Evolutionary conservation across 2,797 vertebrate species (phyloP).

Genomic region (Oryzias dopingdopingensis): DNA sequence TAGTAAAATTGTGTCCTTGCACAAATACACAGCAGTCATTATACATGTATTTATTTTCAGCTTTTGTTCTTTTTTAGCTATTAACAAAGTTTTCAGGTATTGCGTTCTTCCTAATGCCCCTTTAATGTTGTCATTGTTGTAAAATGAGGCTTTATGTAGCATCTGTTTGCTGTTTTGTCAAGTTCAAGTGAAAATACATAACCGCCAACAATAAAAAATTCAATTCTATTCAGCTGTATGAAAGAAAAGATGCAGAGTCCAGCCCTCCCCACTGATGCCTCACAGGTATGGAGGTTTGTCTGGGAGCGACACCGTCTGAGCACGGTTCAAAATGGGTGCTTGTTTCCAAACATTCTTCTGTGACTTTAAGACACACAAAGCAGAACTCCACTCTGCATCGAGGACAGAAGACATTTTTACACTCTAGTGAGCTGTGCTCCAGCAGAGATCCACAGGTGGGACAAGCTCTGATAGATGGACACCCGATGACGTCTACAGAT

Average conservation of each 20-base stretch:
- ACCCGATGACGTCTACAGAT: conserved; percentile 17
- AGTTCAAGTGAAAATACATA: too few relatives aligned
- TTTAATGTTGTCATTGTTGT: too few relatives aligned
- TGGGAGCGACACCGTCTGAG: conserved; percentile 23
- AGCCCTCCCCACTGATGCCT: not conserved
- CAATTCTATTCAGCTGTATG: too few relatives aligned
- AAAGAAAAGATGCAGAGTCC: not conserved
- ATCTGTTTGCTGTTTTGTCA: too few relatives aligned
- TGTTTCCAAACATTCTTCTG: not conserved
- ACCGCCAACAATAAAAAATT: too few relatives aligned
- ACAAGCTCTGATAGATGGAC: conserved; percentile 47
- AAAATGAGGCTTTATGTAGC: too few relatives aligned
- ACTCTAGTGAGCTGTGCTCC: conserved; percentile 9
- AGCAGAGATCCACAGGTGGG: conserved; percentile 47
- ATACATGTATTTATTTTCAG: too few relatives aligned
- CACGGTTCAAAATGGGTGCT: not conserved
- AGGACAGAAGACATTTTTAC: conserved; percentile 25
- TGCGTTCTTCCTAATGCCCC: too few relatives aligned
- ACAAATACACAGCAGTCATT: too few relatives aligned
- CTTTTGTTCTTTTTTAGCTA: too few relatives aligned
- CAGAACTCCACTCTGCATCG: conserved; percentile 47
- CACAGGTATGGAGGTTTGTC: conserved; percentile 33
- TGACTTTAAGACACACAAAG: conserved; percentile 53
- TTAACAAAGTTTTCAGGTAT: too few relatives aligned
- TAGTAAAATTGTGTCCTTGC: too few relatives aligned